These are phyloP conservation scores for Polymixis lichenea DNA, from an alignment of 2,888 invertebrate species.

Conservation along the genomic window DNA sequence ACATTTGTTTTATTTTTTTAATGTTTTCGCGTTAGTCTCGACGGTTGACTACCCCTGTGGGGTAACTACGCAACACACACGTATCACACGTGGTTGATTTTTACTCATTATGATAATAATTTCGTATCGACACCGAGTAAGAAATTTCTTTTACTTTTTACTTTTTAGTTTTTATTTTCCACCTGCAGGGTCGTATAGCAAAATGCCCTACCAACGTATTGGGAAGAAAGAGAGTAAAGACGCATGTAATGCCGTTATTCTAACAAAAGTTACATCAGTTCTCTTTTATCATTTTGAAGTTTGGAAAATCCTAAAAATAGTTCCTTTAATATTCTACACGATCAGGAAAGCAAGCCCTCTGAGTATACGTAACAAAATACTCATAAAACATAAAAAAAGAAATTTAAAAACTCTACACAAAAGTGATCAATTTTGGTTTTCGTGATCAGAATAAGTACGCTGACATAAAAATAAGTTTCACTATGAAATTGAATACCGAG, in stretches of 20 bases:
- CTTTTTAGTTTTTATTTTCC: neutral
- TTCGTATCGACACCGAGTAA: neutral
- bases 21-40: neutral
- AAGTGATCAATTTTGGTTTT: slow-evolving; percentile 79
- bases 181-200: neutral
- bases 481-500: slow-evolving; percentile 86
- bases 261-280: neutral
- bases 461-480: slow-evolving; percentile 85
- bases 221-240: neutral
- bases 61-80: neutral
- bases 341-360: slow-evolving; percentile 14
- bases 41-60: neutral
- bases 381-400: slow-evolving; percentile 10
- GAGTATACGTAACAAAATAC: slow-evolving; percentile 26
- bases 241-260: neutral
- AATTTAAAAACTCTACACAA: slow-evolving; percentile 21
- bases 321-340: neutral
- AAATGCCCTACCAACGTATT: neutral
- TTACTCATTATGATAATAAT: neutral
- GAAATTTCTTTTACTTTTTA: no score
- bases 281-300: neutral
- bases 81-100: no score
- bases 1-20: neutral
- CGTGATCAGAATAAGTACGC: slow-evolving; percentile 78
- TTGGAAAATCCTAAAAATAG: neutral